Evolutionary conservation across 2,888 invertebrate genomes (phyloP).

Genomic region (Pomacea canaliculata): DNA sequence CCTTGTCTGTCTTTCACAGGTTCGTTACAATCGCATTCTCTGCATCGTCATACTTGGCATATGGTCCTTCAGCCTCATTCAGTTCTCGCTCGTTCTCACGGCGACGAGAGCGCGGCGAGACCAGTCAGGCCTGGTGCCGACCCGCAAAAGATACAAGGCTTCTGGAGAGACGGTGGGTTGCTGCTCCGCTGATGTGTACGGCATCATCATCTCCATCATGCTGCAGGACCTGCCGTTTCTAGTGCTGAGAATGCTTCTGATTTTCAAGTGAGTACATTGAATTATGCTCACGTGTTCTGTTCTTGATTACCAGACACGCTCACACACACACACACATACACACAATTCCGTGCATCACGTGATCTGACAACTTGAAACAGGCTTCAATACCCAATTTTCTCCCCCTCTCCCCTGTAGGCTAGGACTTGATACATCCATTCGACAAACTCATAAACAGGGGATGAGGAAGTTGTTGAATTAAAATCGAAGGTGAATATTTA

Average conservation of each 20-base stretch:
- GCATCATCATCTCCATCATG: conserved; percentile 88
- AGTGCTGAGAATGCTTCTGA: conserved; percentile 84
- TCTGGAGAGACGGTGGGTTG: conserved; percentile 70
- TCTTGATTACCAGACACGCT: not conserved
- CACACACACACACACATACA: not conserved
- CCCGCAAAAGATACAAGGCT: not conserved
- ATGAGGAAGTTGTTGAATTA: too few species aligned
- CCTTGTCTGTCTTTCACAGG: conserved; percentile 46
- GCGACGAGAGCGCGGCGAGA: conserved; percentile 76
- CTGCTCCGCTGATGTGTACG: conserved; percentile 87
- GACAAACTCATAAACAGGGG: too few species aligned
- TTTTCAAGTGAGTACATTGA: conserved; percentile 71
- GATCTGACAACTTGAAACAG: not conserved
- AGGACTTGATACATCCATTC: too few species aligned
- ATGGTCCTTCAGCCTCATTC: conserved; percentile 92
- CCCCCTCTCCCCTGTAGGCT: too few species aligned
- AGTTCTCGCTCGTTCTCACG: conserved; percentile 93
- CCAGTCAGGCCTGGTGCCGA: conserved; percentile 51
- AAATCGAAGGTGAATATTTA: too few species aligned
- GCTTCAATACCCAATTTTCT: too few species aligned
- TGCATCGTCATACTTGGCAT: conserved; percentile 89
- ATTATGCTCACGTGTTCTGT: not conserved
- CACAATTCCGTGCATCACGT: not conserved
- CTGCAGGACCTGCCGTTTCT: conserved; percentile 88
- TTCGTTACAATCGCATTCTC: conserved; percentile 78